Base-by-base conservation (phyloP, 2,888 invertebrate species). In the Apodemia zela region DNA sequence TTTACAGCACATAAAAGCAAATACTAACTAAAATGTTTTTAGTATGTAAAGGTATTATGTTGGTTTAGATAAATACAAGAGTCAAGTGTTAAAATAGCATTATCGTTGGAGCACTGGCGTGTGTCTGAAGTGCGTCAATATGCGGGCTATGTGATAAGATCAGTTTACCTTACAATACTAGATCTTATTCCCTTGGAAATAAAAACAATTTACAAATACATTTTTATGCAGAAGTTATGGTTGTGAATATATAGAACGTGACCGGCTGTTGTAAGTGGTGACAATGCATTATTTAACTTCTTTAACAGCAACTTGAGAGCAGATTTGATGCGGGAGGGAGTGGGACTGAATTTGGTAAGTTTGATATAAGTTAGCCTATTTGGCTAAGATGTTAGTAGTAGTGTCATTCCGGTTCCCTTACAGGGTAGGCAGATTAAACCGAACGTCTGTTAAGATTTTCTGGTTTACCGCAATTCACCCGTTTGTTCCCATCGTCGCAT, bases 61-160 rank as follows among this genome's bases (percentile, higher is more conserved):
- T 59, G 13, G 29, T 45, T 15, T 47, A 58, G 47, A 45, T 47
- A 57, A 62, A 59, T 47, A 62, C 57, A 58, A 76, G 74, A 82
- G 84, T 82, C 88, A 88, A 87, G 88, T 87, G 87, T 78, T 84
- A 71, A 76, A 85, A 87, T 87, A 87, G 73, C 72, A 70, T 73
- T 87, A 87, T 87, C 87, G 78, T 72, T 69, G 70, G 81, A 76
- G 78, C 88, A 80, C 69, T 82, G 82, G 77, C 82, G 86, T 87
- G 84, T 88, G 79, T 79, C 83, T 75, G 75, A 71, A 70, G 69
- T 74, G 73, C 68, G 72, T 66, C 68, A 67, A 67, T 68, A 89
- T 89, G 87, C 89, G 89, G 89, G 89, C 69, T 15, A 57, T 60
- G 63, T 71, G 71, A 72, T 71, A 70, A 59, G 59, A 61, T 8